These are phyloP conservation scores for Hyperoplus immaculatus DNA, from an alignment of 2,797 vertebrate species.

Conservation along the genomic window DNA sequence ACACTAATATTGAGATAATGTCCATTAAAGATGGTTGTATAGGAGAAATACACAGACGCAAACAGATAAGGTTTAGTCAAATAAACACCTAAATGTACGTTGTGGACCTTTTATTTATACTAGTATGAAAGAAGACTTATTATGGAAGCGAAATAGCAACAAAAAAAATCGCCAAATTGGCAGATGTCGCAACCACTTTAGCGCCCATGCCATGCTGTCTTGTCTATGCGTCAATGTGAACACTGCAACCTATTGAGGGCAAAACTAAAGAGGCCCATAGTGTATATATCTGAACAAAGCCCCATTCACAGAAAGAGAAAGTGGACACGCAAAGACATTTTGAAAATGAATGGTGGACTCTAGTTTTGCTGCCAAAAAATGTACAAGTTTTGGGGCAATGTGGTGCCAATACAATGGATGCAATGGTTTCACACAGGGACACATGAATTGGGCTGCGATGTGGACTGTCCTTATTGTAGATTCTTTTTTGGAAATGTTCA, in stretches of 20 bases:
- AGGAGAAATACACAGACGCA: too few relatives aligned
- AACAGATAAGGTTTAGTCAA: too few relatives aligned
- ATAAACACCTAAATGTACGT: too few relatives aligned
- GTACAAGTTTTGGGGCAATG: constrained; percentile 35
- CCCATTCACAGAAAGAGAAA: constrained; percentile 62
- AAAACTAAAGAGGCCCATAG: constrained; percentile 73
- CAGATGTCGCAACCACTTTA: too few relatives aligned
- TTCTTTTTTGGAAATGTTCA: too few relatives aligned
- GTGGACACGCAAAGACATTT: constrained; percentile 29
- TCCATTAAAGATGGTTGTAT: too few relatives aligned
- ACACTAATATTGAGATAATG: too few relatives aligned
- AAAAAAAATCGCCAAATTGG: too few relatives aligned
- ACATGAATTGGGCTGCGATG: constrained; percentile 50
- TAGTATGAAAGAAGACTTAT: too few relatives aligned
- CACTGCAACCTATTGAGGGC: constrained; percentile 74
- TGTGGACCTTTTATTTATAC: too few relatives aligned
- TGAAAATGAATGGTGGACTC: constrained; percentile 26
- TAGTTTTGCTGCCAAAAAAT: constrained; percentile 47
- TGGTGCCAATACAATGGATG: constrained; percentile 33
- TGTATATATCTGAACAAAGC: constrained; percentile 74
- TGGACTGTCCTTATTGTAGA: constrained; percentile 45
- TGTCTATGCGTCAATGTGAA: constrained; percentile 62
- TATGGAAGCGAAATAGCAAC: too few relatives aligned
- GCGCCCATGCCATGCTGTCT: constrained; percentile 13
- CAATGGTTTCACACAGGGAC: constrained; percentile 26